phyloP scores from a whole-genome alignment of 2,888 invertebrate genomes.

The Rotaria macrura region DNA sequence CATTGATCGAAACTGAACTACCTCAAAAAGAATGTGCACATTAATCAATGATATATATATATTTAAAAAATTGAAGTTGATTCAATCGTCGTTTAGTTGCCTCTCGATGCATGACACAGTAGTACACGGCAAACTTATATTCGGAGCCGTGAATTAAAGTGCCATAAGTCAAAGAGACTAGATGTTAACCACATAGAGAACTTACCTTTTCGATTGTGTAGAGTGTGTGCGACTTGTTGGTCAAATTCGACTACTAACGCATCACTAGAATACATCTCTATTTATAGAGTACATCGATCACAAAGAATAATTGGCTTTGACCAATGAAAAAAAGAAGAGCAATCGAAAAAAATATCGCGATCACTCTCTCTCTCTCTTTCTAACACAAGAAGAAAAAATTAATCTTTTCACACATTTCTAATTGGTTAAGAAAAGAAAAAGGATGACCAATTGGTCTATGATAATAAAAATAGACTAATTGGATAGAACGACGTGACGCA shows the following conservation, averaged over 20 bases:
- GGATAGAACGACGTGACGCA: background rate
- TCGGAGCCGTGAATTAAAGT: constrained; percentile 5
- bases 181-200: background rate
- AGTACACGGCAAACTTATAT: background rate
- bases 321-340: background rate
- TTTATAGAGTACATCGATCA: background rate
- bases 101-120: background rate
- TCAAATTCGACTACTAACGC: background rate
- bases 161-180: constrained; percentile 19
- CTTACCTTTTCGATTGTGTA: background rate
- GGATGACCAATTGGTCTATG: background rate
- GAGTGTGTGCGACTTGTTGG: background rate
- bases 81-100: background rate
- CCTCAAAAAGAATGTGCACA: background rate
- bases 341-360: background rate
- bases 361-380: background rate
- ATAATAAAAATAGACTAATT: background rate
- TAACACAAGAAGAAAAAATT: background rate
- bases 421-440: background rate
- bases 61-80: background rate
- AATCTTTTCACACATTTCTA: background rate
- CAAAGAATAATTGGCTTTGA: background rate
- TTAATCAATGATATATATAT: background rate
- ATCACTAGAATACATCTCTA: background rate
- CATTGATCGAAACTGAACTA: background rate